Conservation (phyloP, 2,797 vertebrate genomes). For the Sebastiscus albofasciatus region DNA sequence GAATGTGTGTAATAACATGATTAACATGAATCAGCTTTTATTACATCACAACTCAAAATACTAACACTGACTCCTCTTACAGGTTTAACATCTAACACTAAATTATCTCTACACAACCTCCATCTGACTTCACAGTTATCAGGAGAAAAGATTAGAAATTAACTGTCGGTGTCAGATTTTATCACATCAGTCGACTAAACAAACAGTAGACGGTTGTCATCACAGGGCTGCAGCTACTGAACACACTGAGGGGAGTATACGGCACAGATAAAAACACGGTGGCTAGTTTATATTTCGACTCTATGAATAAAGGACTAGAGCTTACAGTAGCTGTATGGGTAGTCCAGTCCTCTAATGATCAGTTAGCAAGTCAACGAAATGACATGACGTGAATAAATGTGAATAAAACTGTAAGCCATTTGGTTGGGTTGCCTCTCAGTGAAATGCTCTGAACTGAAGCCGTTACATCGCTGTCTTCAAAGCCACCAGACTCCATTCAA, state of each 20-base stretch:
- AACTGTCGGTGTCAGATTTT: slow-evolving; percentile 27
- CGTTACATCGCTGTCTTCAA: no score
- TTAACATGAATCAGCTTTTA: slow-evolving; percentile 21
- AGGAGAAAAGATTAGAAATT: not conserved
- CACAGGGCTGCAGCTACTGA: not conserved
- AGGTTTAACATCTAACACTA: not conserved
- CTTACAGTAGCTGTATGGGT: no score
- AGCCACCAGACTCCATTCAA: no score
- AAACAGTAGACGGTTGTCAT: not conserved
- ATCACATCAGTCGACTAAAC: not conserved
- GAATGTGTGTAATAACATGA: not conserved
- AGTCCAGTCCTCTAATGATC: no score
- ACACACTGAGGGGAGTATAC: not conserved
- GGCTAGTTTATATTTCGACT: no score
- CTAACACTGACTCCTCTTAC: not conserved
- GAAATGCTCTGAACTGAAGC: no score
- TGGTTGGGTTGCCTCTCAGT: no score
- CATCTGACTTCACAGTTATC: not conserved
- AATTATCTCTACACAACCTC: not conserved
- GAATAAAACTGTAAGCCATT: no score
- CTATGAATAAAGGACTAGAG: no score
- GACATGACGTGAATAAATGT: no score
- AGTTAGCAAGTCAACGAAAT: no score
- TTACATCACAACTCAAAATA: not conserved
- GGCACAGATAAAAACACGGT: no score